Conservation (phyloP, 2,797 vertebrate genomes). For the Lindbergichthys nudifrons region DNA sequence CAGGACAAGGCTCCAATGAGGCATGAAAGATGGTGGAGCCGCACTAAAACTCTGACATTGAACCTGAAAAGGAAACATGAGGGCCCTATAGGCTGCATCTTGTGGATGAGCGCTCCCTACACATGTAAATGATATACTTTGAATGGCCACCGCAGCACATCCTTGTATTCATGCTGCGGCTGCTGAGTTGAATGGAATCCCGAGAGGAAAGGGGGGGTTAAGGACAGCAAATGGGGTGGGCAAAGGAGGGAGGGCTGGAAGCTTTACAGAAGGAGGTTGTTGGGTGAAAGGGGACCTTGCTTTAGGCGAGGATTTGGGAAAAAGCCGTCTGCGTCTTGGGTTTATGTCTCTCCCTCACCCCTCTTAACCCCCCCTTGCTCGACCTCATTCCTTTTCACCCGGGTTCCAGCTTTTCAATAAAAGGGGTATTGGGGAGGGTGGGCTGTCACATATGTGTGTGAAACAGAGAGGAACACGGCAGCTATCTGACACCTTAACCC, state of each 20-base stretch:
- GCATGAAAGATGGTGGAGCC: conserved; percentile 47
- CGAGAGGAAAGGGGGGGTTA: conserved; percentile 56
- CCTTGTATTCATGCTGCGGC: conserved; percentile 61
- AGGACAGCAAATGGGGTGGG: conserved; percentile 46
- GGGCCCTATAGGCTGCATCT: conserved; percentile 47
- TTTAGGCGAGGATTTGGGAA: conserved; percentile 57
- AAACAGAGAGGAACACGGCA: conserved; percentile 52
- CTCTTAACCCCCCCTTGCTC: conserved; percentile 33
- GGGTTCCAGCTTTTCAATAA: conserved; percentile 50
- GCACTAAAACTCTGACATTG: conserved; percentile 38
- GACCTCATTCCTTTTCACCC: conserved; percentile 54
- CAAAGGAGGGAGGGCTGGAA: conserved; percentile 12
- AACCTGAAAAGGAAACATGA: conserved; percentile 47
- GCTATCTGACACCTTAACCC: conserved; percentile 65
- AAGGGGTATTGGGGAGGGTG: conserved; percentile 14
- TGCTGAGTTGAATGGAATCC: conserved; percentile 54
- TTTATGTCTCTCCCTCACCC: conserved; percentile 54
- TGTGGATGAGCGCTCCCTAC: conserved; percentile 41
- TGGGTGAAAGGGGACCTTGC: conserved; percentile 60
- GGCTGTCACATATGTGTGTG: conserved; percentile 57
- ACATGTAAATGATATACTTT: conserved; percentile 76
- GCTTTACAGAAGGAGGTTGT: conserved; percentile 58
- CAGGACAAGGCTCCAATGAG: conserved; percentile 38
- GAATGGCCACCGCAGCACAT: conserved; percentile 48
- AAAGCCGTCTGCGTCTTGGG: conserved; percentile 56